Evolutionary conservation across 2,888 invertebrate genomes (phyloP).

Genomic region (Vanessa cardui): DNA sequence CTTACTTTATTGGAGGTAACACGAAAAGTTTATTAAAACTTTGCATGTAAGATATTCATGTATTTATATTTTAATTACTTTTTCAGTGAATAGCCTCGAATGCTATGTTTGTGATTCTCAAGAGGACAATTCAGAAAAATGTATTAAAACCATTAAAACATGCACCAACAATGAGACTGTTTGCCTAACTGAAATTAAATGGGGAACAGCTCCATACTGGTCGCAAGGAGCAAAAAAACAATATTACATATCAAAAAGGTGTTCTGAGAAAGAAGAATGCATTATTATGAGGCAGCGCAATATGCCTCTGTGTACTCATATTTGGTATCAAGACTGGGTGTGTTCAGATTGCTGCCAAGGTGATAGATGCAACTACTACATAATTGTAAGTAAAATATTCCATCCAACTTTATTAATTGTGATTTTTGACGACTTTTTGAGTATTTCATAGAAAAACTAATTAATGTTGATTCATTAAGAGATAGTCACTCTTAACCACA

Average conservation of each 20-base stretch:
- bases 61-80: background rate
- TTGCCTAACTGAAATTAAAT: conserved; percentile 94
- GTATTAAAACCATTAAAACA: conserved; percentile 94
- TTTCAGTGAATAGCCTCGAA: conserved; percentile 88
- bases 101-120: conserved; percentile 98
- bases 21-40: background rate
- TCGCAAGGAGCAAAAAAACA: conserved; percentile 96
- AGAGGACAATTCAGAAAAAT: conserved; percentile 96
- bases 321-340: conserved; percentile 98
- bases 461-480: no score
- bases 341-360: conserved; percentile 98
- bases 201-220: conserved; percentile 99
- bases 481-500: no score
- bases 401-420: background rate
- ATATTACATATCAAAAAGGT: conserved; percentile 95
- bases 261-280: conserved; percentile 92
- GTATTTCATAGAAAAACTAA: no score
- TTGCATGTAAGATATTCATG: conserved; percentile 5
- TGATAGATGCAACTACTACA: conserved; percentile 96
- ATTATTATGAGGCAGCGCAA: conserved; percentile 86
- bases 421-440: no score
- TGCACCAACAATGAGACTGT: conserved; percentile 94
- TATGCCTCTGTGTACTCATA: conserved; percentile 92
- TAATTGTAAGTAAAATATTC: conserved; percentile 89
- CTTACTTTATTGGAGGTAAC: conserved; percentile 27